phyloP scores from a whole-genome alignment of 2,888 invertebrate species.

The Synanthedon formicaeformis region DNA sequence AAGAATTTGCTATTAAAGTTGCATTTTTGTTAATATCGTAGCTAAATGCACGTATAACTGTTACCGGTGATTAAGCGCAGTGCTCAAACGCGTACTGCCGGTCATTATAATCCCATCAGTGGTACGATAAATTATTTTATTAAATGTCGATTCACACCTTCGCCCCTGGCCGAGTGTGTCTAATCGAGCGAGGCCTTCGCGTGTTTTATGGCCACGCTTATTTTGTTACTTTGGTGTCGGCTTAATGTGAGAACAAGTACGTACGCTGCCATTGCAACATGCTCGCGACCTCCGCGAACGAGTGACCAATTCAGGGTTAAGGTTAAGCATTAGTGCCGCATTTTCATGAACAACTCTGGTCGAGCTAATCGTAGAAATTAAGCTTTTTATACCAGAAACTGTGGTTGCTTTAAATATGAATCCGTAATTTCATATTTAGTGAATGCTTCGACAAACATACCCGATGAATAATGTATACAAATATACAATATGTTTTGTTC shows the following conservation, averaged over 20 bases:
- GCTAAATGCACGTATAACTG: not conserved
- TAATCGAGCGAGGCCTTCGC: constrained; percentile 31
- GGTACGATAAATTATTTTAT: constrained; percentile 55
- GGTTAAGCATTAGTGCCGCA: too few species aligned
- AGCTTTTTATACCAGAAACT: too few species aligned
- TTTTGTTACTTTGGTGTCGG: constrained; percentile 1
- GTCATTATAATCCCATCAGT: constrained; percentile 63
- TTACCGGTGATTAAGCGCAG: not conserved
- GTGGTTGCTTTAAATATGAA: too few species aligned
- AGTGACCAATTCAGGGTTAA: too few species aligned
- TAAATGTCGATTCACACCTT: constrained; percentile 66
- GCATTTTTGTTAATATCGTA: too few species aligned
- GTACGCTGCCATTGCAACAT: not conserved
- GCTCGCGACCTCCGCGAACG: not conserved
- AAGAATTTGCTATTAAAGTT: too few species aligned
- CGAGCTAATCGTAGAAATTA: too few species aligned
- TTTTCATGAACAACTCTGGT: too few species aligned
- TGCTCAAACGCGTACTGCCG: not conserved
- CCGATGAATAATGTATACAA: too few species aligned
- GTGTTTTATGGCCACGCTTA: constrained; percentile 17
- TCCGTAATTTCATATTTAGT: too few species aligned
- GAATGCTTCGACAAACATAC: too few species aligned
- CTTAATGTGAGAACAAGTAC: constrained; percentile 1
- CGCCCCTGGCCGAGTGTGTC: constrained; percentile 37
- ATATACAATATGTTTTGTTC: too few species aligned